Evolutionary conservation across 2,797 vertebrate genomes (phyloP).

Genomic region (Phrynocephalus guinanensis): DNA sequence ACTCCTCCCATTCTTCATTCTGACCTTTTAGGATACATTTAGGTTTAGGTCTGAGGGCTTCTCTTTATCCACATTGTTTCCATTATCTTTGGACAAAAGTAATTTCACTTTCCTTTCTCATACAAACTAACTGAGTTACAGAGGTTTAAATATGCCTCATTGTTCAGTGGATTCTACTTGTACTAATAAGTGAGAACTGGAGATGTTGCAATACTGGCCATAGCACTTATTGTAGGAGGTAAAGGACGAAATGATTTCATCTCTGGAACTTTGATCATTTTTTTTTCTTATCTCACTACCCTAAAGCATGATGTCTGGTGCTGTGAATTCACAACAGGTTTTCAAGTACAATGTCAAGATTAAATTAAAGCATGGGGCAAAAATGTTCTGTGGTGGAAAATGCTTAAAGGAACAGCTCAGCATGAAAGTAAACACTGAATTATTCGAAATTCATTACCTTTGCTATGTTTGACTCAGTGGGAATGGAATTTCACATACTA

Average conservation of each 20-base stretch:
- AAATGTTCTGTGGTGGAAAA: conserved; percentile 18
- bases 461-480: conserved; percentile 28
- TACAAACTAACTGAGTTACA: conserved; percentile 37
- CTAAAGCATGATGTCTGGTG: conserved; percentile 49
- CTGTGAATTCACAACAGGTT: conserved; percentile 37
- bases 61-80: too few species aligned
- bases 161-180: conserved; percentile 11
- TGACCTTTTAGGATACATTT: too few species aligned
- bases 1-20: too few species aligned
- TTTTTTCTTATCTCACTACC: not conserved
- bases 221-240: conserved; percentile 35
- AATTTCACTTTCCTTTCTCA: conserved; percentile 41
- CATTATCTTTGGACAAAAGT: conserved; percentile 31
- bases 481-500: conserved; percentile 29
- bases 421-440: conserved; percentile 20
- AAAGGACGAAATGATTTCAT: conserved; percentile 18
- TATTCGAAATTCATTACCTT: conserved; percentile 29
- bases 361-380: conserved; percentile 37
- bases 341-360: conserved; percentile 34
- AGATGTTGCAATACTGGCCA: not conserved
- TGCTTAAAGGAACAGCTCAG: conserved; percentile 27
- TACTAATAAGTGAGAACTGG: not conserved
- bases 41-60: too few species aligned
- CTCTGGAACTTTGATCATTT: conserved; percentile 21
- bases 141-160: conserved; percentile 18